A percentile compares a stretch with the other conserved stretches of the same genome.
These are phyloP conservation scores for Pholis gunnellus DNA, from an alignment of 2,113 vertebrate genomes.

Conservation along the genomic window DNA sequence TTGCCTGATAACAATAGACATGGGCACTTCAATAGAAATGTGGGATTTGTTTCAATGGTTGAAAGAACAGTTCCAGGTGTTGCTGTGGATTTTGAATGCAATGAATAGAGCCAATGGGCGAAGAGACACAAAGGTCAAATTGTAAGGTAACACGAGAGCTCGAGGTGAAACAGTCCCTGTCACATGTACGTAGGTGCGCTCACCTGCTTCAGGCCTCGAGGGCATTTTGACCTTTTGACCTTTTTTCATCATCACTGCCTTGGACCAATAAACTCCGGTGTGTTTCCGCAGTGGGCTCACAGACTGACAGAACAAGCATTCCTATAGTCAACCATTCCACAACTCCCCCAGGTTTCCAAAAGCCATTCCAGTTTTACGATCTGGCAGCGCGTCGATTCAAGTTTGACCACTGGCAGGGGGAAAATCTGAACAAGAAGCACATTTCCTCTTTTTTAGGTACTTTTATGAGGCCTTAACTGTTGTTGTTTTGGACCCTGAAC, in stretches of 20 bases:
- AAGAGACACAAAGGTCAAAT: constrained; percentile 40
- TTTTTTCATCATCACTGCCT: constrained; percentile 35
- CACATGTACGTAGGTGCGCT: constrained; percentile 5
- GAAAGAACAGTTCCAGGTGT: not conserved
- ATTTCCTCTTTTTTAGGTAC: constrained; percentile 51
- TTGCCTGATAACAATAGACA: not conserved
- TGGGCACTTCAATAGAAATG: not conserved
- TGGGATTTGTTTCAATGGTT: not conserved
- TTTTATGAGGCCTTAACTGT: constrained; percentile 54
- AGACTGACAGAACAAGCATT: constrained; percentile 24
- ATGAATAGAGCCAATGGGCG: not conserved
- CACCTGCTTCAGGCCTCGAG: constrained; percentile 26
- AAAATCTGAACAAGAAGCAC: constrained; percentile 55
- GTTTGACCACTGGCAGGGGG: constrained; percentile 31
- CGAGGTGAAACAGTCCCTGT: constrained; percentile 12
- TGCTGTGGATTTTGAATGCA: not conserved
- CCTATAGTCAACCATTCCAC: constrained; percentile 39
- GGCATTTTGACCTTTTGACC: constrained; percentile 39
- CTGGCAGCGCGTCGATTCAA: constrained; percentile 13
- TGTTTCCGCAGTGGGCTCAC: constrained; percentile 27
- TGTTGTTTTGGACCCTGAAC: constrained; percentile 45
- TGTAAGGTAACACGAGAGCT: not conserved
- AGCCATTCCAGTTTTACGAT: constrained; percentile 1
- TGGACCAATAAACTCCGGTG: constrained; percentile 36
- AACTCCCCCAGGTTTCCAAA: constrained; percentile 25